Percentiles rank a stretch among this genome's conserved stretches.
These are phyloP conservation scores for Oryzias woworae DNA, from an alignment of 2,113 vertebrate species.

Conservation along the genomic window DNA sequence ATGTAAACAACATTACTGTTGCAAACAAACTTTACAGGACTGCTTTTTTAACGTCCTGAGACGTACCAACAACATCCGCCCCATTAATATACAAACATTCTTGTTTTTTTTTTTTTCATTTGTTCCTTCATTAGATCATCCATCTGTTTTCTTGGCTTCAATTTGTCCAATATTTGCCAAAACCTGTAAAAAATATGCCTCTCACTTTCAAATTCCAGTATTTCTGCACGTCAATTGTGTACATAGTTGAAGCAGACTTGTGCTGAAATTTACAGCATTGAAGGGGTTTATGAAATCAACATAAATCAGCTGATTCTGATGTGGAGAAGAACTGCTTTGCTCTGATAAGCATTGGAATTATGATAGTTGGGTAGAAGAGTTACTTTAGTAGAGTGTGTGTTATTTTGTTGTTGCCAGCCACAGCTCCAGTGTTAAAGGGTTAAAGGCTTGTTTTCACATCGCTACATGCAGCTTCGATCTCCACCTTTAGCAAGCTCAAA, in stretches of 20 bases:
- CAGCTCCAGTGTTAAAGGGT: too few relatives aligned
- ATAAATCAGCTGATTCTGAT: too few relatives aligned
- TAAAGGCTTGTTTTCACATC: conserved; percentile 31
- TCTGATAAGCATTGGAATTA: too few relatives aligned
- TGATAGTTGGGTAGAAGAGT: too few relatives aligned
- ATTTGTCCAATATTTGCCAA: conserved; percentile 46
- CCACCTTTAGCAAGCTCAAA: conserved; percentile 37
- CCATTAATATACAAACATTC: conserved; percentile 14
- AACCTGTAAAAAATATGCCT: conserved; percentile 64
- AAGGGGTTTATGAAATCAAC: too few relatives aligned
- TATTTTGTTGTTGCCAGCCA: too few relatives aligned
- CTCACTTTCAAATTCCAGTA: conserved; percentile 52
- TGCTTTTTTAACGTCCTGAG: neutral
- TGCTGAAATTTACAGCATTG: too few relatives aligned
- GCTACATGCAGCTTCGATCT: conserved; percentile 37
- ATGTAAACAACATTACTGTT: neutral
- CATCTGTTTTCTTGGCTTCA: conserved; percentile 61
- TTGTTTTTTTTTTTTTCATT: conserved; percentile 34
- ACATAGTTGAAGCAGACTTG: too few relatives aligned
- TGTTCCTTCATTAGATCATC: conserved; percentile 51
- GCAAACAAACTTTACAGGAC: neutral
- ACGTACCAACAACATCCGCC: neutral
- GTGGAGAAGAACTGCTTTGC: too few relatives aligned
- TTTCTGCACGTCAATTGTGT: conserved; percentile 21
- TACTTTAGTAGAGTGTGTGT: too few relatives aligned